Evolutionary conservation across 2,888 invertebrate species (phyloP), one percentile per base, ranked within the genome.

Genomic region (Melieria picta): DNA sequence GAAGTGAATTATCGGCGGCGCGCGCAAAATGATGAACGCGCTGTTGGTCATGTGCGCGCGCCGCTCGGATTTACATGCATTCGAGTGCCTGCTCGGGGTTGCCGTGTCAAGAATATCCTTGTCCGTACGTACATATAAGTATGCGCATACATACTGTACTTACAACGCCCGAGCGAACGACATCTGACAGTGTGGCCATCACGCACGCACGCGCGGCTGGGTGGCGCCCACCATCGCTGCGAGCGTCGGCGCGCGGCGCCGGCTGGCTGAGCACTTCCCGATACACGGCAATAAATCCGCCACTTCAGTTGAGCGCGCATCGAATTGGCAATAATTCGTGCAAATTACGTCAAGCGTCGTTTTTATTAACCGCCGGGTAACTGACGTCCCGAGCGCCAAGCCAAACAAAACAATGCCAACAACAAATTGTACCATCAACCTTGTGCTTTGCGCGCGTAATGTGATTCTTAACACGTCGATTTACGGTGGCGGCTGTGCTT

Each of bases 171-270:
- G 30, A 30, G 3, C 30, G 30, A 60, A 71, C 45, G 58, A 42
- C 30, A 62, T 50, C 16, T 55, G 9, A 48, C 30, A n/a, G 65
- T 56, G 7, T 77, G 76, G 69, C 74, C 63, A 73, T 80, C 78
- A 79, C 79, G 81, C 80, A 74, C 77, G 77, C 80, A 74, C 73
- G 74, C 72, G 72, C 30, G 11, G 66, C 30, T 71, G 67, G 58
- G 45, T 63, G 58, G 52, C 7, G 42, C 52, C 47, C 30, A 47
- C 13, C 45, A 50, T 30, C 4, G 13, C n/a, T 13, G 7, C 57
- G 7, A 47, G 13, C 4, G 30, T 30, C 30, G 30, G 13, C 13
- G 52, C 13, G 3, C 42, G 4, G 10, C 7, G 61, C 7, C 7
- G 11, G 47, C 30, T 13, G 30, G 30, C 30, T 30, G 30, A 30